phyloP scores from a whole-genome alignment of 2,113 vertebrate genomes.

The Manacus vitellinus region DNA sequence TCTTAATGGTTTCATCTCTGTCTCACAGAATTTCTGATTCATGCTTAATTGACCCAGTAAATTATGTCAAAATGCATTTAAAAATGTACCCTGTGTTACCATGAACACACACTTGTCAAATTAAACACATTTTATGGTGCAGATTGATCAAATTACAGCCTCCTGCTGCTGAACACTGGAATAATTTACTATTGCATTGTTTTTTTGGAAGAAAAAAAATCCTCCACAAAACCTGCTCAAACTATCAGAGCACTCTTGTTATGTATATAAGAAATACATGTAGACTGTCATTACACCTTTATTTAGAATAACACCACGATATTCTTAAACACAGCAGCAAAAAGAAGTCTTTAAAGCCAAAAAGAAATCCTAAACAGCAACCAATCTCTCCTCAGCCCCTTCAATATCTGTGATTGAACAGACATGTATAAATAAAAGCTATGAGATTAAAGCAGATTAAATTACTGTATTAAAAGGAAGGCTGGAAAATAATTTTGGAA shows the following conservation, averaged over 20 bases:
- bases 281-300: background rate
- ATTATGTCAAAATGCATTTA: conserved; percentile 32
- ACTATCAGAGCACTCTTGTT: background rate
- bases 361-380: background rate
- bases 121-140: conserved; percentile 13
- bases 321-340: background rate
- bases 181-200: conserved; percentile 8
- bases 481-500: background rate
- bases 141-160: conserved; percentile 39
- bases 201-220: background rate
- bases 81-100: background rate
- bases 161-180: background rate
- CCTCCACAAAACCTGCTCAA: background rate
- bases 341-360: background rate
- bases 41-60: conserved; percentile 52
- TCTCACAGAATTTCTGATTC: conserved; percentile 14
- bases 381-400: background rate
- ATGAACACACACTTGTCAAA: background rate
- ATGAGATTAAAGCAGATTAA: conserved; percentile 56
- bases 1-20: conserved; percentile 21
- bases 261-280: background rate
- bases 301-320: background rate
- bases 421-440: background rate
- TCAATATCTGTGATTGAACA: conserved; percentile 18
- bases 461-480: conserved; percentile 24